Evolutionary conservation across 2,888 invertebrate species (phyloP), one percentile per base, ranked within the genome.

Genomic region (Drosophila prostipennis): DNA sequence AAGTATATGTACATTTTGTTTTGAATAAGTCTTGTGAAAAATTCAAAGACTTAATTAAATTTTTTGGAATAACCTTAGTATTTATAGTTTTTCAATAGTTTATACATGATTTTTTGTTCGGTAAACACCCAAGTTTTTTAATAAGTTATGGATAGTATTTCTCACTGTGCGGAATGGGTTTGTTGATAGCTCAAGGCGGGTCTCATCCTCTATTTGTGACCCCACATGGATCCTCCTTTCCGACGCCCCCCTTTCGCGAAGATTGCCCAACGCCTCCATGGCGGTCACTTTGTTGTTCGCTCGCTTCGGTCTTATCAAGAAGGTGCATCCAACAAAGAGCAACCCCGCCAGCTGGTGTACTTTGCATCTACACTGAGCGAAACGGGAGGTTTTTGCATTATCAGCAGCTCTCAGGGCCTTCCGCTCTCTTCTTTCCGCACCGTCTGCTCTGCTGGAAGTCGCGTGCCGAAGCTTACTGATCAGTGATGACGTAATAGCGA

Each of bases 361-460:
- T 87, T 82, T 82, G 82, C 79, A 76, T 78, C 67, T 76, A 56
- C 71, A 74, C 69, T 65, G 60, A 23, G 39, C 46, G 48, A 72
- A 74, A 72, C 29, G 29, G 10, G 26, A 7, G 8, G n/a, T 8
- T 16, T 10, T 2, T 1, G 46, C 6, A 51, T 75, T 78, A 80
- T 80, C 64, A 45, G 37, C 32, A 0, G 5, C 73, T 69, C 73
- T 65, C 57, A 73, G 63, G 68, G 76, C 11, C 48, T 7, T 16
- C 4, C 16, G 5, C 29, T 36, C 43, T 43, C 59, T 16, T 11
- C 26, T 6, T 16, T 19, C 10, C 45, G n/a, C 26, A 13, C 32
- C 14, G 23, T 16, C 29, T 8, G 36, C 32, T 16, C 37, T 1
- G 23, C 49, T 19, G 14, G 32, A 52, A 64, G 64, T 37, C 51